A percentile compares a stretch with the other conserved stretches of the same genome.
Conservation (phyloP, 2,113 vertebrate species). For the Acrocephalus arundinaceus region DNA sequence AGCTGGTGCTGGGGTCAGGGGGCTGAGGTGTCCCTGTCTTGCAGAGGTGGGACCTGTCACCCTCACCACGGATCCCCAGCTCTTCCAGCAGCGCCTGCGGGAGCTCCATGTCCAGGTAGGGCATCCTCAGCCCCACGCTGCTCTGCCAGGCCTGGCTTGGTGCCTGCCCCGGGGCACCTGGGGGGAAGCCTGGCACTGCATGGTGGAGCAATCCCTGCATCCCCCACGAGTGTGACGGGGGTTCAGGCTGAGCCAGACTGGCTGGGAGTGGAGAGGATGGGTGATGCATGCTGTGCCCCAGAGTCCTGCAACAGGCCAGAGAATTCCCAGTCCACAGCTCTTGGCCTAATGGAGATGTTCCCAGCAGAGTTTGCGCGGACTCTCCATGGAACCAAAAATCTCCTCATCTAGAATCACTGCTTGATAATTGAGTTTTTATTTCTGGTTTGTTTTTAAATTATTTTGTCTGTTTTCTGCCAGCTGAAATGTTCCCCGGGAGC, state of each 20-base stretch:
- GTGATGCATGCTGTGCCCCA: accelerated
- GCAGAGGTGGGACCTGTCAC: constrained; percentile 89
- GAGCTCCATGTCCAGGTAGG: constrained; percentile 92
- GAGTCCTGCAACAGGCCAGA: neutral
- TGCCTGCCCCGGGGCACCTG: accelerated
- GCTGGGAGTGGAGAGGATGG: neutral
- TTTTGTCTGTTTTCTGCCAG: neutral
- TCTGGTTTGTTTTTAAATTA: neutral
- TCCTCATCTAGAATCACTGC: neutral
- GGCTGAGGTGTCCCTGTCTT: neutral
- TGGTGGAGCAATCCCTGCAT: neutral
- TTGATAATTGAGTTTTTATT: neutral
- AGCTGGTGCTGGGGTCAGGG: neutral
- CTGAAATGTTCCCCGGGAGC: neutral
- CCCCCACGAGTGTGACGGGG: neutral
- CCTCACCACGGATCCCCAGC: constrained; percentile 84
- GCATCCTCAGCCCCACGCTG: accelerated
- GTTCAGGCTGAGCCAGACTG: neutral
- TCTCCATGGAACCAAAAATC: neutral
- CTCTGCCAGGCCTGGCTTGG: neutral
- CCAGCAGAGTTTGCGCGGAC: neutral
- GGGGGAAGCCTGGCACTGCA: neutral
- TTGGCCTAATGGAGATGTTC: neutral
- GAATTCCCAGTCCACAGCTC: neutral
- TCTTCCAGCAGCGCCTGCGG: constrained; percentile 87